Evolutionary conservation across 2,113 vertebrate genomes (phyloP).

Genomic region (Chrysochloris asiatica): DNA sequence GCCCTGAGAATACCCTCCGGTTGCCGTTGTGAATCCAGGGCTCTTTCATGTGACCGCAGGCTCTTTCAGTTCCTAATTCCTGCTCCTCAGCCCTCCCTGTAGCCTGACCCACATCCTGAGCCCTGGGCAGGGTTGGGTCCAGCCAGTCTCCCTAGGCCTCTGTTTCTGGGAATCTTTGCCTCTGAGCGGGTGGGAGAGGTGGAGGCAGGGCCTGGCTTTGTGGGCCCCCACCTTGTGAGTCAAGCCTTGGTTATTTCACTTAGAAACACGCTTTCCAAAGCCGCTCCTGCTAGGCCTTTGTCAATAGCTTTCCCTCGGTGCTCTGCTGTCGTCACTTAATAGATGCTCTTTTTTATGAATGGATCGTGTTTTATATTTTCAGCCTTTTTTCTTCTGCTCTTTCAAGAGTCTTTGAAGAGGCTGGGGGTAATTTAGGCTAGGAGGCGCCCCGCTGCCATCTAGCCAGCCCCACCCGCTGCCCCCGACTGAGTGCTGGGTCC

Average conservation of each 20-base stretch:
- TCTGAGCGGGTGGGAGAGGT: background rate
- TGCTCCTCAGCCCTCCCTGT: background rate
- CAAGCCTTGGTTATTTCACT: background rate
- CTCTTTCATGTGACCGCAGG: background rate
- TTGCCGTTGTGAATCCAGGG: background rate
- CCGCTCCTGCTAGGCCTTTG: conserved; percentile 25
- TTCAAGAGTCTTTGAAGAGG: background rate
- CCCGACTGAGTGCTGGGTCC: background rate
- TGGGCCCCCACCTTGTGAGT: background rate
- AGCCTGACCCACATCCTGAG: conserved; percentile 61
- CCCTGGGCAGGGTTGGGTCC: background rate
- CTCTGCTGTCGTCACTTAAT: conserved; percentile 14
- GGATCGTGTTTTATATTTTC: too few relatives aligned
- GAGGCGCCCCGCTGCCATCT: too few relatives aligned
- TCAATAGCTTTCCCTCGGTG: background rate
- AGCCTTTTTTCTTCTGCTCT: background rate
- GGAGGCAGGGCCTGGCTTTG: background rate
- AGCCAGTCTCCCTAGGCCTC: background rate
- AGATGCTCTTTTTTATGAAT: conserved; percentile 3
- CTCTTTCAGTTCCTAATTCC: background rate
- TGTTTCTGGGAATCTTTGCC: background rate
- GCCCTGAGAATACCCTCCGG: too few relatives aligned
- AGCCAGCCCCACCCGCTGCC: background rate
- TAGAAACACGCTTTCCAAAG: background rate
- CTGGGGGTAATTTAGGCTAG: background rate